phyloP scores from a whole-genome alignment of 1,140 invertebrate species.

The Colletes latitarsis region DNA sequence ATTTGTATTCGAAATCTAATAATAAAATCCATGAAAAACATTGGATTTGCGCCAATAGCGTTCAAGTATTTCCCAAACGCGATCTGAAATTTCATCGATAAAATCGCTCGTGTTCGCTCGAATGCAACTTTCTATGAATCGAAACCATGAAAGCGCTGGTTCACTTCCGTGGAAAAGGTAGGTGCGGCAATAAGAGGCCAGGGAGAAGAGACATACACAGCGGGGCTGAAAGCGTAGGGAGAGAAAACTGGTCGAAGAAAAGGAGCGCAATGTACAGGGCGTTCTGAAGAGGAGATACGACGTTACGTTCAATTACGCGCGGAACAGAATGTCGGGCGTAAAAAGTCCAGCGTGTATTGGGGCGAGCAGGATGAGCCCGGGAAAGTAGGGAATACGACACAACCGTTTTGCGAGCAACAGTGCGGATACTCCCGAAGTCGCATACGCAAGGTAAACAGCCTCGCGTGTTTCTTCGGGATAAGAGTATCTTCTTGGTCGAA shows the following conservation, averaged over 20 bases:
- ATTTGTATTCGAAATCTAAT: no score
- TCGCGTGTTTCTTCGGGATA: slow-evolving; percentile 57
- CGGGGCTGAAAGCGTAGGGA: slow-evolving; percentile 7
- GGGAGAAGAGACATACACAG: not conserved
- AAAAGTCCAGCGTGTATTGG: slow-evolving; percentile 23
- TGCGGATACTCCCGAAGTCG: slow-evolving; percentile 31
- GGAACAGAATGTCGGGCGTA: slow-evolving; percentile 4
- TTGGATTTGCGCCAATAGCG: no score
- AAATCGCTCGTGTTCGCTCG: no score
- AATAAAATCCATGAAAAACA: no score
- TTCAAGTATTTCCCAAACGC: no score
- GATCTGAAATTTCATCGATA: no score
- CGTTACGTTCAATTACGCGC: slow-evolving; percentile 70
- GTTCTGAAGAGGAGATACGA: slow-evolving; percentile 20
- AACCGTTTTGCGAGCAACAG: slow-evolving; percentile 30
- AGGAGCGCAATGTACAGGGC: slow-evolving; percentile 1
- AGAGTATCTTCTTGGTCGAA: slow-evolving; percentile 57
- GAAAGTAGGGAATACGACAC: slow-evolving; percentile 48
- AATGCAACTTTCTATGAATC: not conserved
- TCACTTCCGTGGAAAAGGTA: not conserved
- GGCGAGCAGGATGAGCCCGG: not conserved
- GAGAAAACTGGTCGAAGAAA: not conserved
- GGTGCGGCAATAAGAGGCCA: not conserved
- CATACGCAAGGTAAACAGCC: slow-evolving; percentile 56
- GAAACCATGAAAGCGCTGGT: not conserved